phyloP scores from a whole-genome alignment of 2,888 invertebrate genomes.

The Perithous albicinctus region DNA sequence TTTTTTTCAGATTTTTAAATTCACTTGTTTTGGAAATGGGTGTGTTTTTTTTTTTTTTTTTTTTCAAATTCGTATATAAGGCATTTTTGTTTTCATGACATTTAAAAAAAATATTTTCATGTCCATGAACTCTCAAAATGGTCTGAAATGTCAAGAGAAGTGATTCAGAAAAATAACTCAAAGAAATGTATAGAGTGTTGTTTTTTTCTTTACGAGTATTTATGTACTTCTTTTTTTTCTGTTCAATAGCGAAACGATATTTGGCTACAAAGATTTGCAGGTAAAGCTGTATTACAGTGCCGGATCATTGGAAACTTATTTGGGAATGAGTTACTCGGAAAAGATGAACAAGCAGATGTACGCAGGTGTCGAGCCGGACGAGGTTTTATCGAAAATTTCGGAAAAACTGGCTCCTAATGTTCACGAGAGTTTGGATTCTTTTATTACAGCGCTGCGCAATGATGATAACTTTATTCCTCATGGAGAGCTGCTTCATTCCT shows the following conservation, averaged over 20 bases:
- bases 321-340: constrained; percentile 91
- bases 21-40: too few relatives aligned
- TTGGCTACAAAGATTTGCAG: constrained; percentile 94
- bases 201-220: too few relatives aligned
- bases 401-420: constrained; percentile 90
- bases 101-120: too few relatives aligned
- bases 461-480: constrained; percentile 92
- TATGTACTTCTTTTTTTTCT: constrained; percentile 12
- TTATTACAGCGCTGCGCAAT: constrained; percentile 89
- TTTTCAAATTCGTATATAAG: too few relatives aligned
- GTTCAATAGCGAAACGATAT: constrained; percentile 92
- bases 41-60: too few relatives aligned
- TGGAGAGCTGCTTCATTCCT: constrained; percentile 89
- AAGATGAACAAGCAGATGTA: constrained; percentile 88
- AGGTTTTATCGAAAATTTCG: constrained; percentile 89
- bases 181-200: too few relatives aligned
- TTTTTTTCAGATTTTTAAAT: too few relatives aligned
- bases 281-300: constrained; percentile 93
- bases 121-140: too few relatives aligned
- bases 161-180: too few relatives aligned
- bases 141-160: too few relatives aligned
- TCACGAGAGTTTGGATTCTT: constrained; percentile 90
- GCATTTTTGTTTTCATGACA: too few relatives aligned
- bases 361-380: constrained; percentile 90
- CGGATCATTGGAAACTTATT: constrained; percentile 92